Conservation (phyloP, 1,140 invertebrate genomes). For the Glossosoma conforme region DNA sequence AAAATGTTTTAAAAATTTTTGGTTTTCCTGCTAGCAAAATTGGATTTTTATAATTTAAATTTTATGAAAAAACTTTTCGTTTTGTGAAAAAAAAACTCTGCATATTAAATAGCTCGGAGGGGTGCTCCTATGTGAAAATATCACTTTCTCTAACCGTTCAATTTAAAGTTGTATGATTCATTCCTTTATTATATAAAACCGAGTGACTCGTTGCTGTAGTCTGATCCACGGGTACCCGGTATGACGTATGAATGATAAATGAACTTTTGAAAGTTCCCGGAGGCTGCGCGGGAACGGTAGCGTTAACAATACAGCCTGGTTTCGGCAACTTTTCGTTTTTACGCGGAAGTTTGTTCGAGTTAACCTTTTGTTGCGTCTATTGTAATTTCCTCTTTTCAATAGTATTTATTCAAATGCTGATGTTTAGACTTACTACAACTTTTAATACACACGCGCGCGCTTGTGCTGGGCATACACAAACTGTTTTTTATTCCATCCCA, state of each 20-base stretch:
- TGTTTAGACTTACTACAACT: neutral
- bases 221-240: constrained; percentile 24
- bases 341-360: constrained; percentile 15
- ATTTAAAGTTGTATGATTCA: constrained; percentile 20
- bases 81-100: neutral
- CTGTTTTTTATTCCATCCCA: too few species aligned
- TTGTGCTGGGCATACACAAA: too few species aligned
- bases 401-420: constrained; percentile 15
- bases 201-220: constrained; percentile 12
- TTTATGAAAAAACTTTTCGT: constrained; percentile 3
- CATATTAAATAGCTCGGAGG: neutral
- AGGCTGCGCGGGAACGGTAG: neutral
- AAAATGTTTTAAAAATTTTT: neutral
- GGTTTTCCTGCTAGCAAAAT: neutral
- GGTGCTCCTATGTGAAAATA: neutral
- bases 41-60: constrained; percentile 2
- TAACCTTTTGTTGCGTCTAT: constrained; percentile 9
- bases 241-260: constrained; percentile 32
- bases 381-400: constrained; percentile 15
- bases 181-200: constrained; percentile 9
- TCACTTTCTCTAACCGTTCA: constrained; percentile 13
- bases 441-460: too few species aligned
- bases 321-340: constrained; percentile 18
- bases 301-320: constrained; percentile 21
- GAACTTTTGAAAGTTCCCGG: constrained; percentile 20